A percentile compares a stretch with the other conserved stretches of the same genome.
Conservation (phyloP, 1,140 invertebrate species). For the Aporrectodea caliginosa region DNA sequence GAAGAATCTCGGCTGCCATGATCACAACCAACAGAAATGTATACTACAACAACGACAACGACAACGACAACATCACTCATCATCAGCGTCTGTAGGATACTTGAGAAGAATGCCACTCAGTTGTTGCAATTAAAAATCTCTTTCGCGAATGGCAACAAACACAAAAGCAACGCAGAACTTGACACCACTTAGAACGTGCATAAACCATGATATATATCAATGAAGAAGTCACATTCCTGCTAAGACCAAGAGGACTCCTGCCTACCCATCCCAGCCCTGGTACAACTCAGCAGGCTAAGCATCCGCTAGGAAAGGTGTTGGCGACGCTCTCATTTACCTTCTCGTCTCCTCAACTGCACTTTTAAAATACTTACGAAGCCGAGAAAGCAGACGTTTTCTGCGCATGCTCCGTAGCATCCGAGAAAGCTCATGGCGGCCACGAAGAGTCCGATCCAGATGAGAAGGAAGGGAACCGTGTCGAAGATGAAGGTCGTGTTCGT, state of each 20-base stretch:
- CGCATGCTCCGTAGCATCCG: constrained; percentile 20
- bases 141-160: background rate
- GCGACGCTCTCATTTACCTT: no score
- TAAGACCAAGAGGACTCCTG: background rate
- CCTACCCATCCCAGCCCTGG: no score
- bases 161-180: background rate
- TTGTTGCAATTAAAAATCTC: no score
- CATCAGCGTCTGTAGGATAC: background rate
- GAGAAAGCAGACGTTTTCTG: constrained; percentile 21
- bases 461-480: background rate
- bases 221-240: background rate
- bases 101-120: no score
- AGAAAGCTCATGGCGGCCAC: constrained; percentile 21
- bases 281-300: no score
- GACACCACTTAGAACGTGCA: background rate
- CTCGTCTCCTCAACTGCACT: no score
- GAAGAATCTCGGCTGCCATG: constrained; percentile 11
- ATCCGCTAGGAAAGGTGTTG: no score
- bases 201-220: background rate
- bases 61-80: background rate
- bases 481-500: background rate
- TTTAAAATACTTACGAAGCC: constrained; percentile 17
- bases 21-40: constrained; percentile 9
- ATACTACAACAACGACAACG: constrained; percentile 11
- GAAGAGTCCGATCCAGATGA: constrained; percentile 20